Percentiles rank a stretch among this genome's conserved stretches.
Conservation (phyloP, 2,888 invertebrate genomes). For the Lasiommata megera region DNA sequence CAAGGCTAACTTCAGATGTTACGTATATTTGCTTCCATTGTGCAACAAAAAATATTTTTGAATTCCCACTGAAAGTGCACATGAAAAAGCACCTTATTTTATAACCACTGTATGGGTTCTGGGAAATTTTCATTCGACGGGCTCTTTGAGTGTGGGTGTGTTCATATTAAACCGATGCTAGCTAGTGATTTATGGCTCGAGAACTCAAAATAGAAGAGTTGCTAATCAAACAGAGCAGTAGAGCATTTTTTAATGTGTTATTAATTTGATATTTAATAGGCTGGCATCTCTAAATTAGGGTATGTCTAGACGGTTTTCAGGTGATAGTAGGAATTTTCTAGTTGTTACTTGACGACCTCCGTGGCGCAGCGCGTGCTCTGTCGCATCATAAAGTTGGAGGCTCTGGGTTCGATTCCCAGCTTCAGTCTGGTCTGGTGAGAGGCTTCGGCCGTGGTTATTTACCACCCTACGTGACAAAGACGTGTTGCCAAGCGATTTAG, state of each 20-base stretch:
- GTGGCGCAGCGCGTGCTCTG: no score
- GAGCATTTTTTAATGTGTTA: constrained; percentile 1
- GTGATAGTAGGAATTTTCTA: no score
- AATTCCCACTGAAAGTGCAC: constrained; percentile 9
- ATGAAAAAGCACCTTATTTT: constrained; percentile 12
- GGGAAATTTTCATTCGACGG: constrained; percentile 4
- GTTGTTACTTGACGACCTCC: no score
- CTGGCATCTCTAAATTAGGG: neutral
- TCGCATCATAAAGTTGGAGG: no score
- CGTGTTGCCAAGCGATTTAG: no score
- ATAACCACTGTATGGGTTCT: neutral
- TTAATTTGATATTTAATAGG: neutral
- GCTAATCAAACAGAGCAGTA: neutral
- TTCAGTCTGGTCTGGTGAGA: no score
- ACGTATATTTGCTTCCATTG: constrained; percentile 22
- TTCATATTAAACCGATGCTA: constrained; percentile 23
- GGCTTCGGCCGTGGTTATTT: no score
- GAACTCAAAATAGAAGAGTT: constrained; percentile 24
- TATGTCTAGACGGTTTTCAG: neutral
- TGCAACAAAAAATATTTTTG: constrained; percentile 27
- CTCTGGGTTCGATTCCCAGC: no score
- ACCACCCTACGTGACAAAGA: no score
- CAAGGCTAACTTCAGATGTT: constrained; percentile 24
- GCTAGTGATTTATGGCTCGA: constrained; percentile 28
- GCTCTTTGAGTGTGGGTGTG: constrained; percentile 24